Evolutionary conservation across 2,888 invertebrate species (phyloP).

Genomic region (Chloroclystis v-ata): DNA sequence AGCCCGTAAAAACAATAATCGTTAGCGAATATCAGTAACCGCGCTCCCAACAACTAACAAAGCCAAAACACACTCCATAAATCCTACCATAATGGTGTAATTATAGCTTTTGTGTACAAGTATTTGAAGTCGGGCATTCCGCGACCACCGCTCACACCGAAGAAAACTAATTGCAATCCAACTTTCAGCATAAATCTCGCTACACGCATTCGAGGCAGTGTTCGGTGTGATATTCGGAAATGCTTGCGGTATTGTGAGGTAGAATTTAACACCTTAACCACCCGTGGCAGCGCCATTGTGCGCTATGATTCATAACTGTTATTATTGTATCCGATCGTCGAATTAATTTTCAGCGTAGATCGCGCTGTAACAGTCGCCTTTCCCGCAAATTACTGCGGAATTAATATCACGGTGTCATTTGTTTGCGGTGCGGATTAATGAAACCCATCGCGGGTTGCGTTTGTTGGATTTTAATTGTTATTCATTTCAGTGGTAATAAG

Average conservation of each 20-base stretch:
- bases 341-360: conserved; percentile 65
- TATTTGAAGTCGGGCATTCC: conserved; percentile 26
- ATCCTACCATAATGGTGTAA: conserved; percentile 27
- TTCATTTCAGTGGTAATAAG: conserved; percentile 8
- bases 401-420: conserved; percentile 52
- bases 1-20: neutral
- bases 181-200: conserved; percentile 65
- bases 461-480: conserved; percentile 21
- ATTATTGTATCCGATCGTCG: conserved; percentile 66
- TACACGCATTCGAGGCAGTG: conserved; percentile 42
- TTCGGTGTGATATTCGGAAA: conserved; percentile 47
- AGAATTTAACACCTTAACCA: conserved; percentile 66
- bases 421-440: conserved; percentile 38
- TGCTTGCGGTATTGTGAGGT: conserved; percentile 47
- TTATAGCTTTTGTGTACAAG: conserved; percentile 28
- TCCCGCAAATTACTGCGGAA: conserved; percentile 48
- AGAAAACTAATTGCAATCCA: conserved; percentile 66
- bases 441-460: conserved; percentile 23
- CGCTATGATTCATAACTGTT: conserved; percentile 64
- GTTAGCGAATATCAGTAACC: conserved; percentile 4
- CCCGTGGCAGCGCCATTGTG: conserved; percentile 48
- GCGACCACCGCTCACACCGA: conserved; percentile 32
- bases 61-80: conserved; percentile 25
- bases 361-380: conserved; percentile 53
- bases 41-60: conserved; percentile 11